Percentiles rank a stretch among this genome's conserved stretches.
These are phyloP conservation scores for Agrenia bidenticulata DNA, from an alignment of 2,888 invertebrate species.

Conservation along the genomic window DNA sequence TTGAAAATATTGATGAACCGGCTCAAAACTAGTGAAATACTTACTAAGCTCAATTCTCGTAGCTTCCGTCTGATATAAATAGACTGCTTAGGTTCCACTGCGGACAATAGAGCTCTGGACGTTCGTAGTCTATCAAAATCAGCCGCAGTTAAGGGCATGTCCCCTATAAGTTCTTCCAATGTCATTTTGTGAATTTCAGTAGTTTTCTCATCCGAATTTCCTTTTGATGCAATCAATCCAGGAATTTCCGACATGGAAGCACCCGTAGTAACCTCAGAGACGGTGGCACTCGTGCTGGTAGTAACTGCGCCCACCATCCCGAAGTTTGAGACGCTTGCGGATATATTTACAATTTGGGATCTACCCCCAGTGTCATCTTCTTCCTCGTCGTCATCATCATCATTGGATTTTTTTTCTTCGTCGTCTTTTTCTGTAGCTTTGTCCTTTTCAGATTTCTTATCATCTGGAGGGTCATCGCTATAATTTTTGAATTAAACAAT, in stretches of 20 bases:
- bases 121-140: constrained; percentile 19
- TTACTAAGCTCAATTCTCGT: constrained; percentile 28
- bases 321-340: not conserved
- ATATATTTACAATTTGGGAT: constrained; percentile 3
- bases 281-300: constrained; percentile 11
- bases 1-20: constrained; percentile 10
- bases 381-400: constrained; percentile 29
- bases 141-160: constrained; percentile 22
- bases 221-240: constrained; percentile 1
- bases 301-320: not conserved
- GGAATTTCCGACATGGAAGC: constrained; percentile 3
- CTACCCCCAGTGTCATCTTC: constrained; percentile 17
- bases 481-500: too few relatives aligned
- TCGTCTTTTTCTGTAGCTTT: not conserved
- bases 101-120: constrained; percentile 10
- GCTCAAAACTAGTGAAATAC: constrained; percentile 23
- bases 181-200: constrained; percentile 22
- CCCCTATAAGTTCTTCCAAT: constrained; percentile 36
- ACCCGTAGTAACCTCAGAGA: constrained; percentile 2
- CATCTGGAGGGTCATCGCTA: constrained; percentile 2
- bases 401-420: not conserved
- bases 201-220: constrained; percentile 8
- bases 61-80: constrained; percentile 28
- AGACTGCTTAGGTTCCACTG: constrained; percentile 6
- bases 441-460: not conserved